Base-by-base conservation (phyloP, 2,888 invertebrate genomes). In the Pyrgus malvae region DNA sequence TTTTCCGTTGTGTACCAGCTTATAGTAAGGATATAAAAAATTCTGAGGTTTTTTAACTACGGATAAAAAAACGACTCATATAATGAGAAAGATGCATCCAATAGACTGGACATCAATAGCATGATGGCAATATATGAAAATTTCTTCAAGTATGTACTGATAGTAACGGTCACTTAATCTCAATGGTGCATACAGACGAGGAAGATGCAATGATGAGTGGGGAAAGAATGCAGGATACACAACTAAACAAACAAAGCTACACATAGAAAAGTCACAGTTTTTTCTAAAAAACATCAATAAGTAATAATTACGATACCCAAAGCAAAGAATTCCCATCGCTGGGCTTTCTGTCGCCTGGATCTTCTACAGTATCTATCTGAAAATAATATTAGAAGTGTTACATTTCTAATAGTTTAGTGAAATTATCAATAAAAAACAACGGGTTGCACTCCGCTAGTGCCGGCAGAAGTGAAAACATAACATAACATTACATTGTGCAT, bases 281-380 rank as follows among this genome's bases (percentile, higher is more conserved):
- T 37, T 49, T 31, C 49, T 50, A 53, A 21, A 29, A 21, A 38
- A 45, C 53, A 53, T 45, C 44, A 53, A 53, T 19, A 45, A 38
- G 9, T 45, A 19, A 11, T 8, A 17, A 37, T 35, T 53, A 53
- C 53, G 21, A 53, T 53, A 53, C 53, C 53, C 53, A 38, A 53
- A 53, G 53, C 53, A 53, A 23, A 53, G 53, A 53, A 53, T 45
- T 38, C 53, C 53, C 53, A 53, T 53, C 21, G 53, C 45, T 53
- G 53, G 53, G 53, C 27, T 53, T 53, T 53, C 53, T 53, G 37
- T 45, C 53, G 37, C 21, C 44, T 38, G 53, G 53, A 53, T 53
- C 53, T 45, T 53, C 53, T 37, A 46, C 12, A 37, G 12, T 40
- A 49, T 40, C 53, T 53, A 53, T 53, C 53, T 53, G 53, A 53